Conservation (phyloP, 2,888 invertebrate genomes). For the Orchestes rusci region DNA sequence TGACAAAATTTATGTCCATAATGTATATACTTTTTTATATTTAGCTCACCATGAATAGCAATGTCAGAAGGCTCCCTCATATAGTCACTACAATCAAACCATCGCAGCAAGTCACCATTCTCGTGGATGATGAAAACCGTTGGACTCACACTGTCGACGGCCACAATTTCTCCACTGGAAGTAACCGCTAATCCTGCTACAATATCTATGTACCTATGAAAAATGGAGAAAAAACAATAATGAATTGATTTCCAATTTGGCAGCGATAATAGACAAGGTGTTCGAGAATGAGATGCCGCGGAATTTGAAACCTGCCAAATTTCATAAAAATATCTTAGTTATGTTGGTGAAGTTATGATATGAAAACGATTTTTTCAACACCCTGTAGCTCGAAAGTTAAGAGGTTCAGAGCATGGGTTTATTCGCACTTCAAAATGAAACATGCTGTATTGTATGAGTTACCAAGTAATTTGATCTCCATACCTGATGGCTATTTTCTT, state of each 20-base stretch:
- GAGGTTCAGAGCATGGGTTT: no score
- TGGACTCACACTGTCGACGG: conserved; percentile 95
- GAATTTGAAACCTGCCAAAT: no score
- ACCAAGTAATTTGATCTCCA: no score
- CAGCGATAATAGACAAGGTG: no score
- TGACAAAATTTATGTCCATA: no score
- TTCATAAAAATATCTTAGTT: no score
- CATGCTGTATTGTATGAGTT: no score
- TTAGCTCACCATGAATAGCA: conserved; percentile 84
- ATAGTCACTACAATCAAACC: conserved; percentile 97
- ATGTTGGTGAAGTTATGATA: background rate
- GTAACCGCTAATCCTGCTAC: conserved; percentile 94
- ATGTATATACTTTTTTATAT: no score
- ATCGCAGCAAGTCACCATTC: conserved; percentile 84
- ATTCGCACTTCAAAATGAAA: no score
- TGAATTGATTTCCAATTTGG: background rate
- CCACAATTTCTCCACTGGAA: conserved; percentile 86
- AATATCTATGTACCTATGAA: conserved; percentile 64
- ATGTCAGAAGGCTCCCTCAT: conserved; percentile 98
- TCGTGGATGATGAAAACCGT: conserved; percentile 92
- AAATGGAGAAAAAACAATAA: background rate
- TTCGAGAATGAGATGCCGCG: no score
- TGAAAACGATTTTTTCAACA: no score
- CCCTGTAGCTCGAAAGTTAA: no score
- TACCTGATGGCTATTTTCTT: conserved; percentile 83